phyloP scores from a whole-genome alignment of 2,797 vertebrate species.

The Girardinus metallicus region DNA sequence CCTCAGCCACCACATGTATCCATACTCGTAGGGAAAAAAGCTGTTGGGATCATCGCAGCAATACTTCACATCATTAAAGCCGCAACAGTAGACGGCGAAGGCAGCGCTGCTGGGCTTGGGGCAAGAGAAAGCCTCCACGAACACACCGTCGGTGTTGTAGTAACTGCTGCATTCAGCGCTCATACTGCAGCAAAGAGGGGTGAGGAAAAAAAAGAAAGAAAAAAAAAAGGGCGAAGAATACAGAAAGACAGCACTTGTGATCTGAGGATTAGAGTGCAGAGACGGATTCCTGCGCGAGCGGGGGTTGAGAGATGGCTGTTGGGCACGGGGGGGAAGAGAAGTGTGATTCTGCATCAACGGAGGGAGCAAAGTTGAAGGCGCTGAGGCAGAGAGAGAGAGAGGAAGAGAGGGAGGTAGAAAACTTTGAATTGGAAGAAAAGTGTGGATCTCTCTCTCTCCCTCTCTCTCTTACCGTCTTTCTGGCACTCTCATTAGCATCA shows the following conservation, averaged over 20 bases:
- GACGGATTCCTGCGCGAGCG: background rate
- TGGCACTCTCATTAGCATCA: background rate
- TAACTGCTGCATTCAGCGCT: constrained; percentile 88
- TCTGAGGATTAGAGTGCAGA: background rate
- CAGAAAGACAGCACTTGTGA: background rate
- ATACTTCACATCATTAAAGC: constrained; percentile 93
- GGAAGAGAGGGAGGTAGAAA: background rate
- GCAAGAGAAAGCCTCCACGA: constrained; percentile 87
- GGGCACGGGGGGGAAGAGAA: background rate
- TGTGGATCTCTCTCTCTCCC: background rate
- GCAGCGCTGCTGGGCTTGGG: constrained; percentile 83
- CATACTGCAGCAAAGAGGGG: constrained; percentile 74
- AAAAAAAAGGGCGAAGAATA: background rate
- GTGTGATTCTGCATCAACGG: constrained; percentile 12
- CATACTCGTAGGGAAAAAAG: constrained; percentile 92
- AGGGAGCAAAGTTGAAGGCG: background rate
- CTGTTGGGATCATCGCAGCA: constrained; percentile 94
- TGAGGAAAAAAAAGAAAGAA: rapidly evolving
- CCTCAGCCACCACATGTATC: constrained; percentile 98
- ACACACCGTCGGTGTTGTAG: constrained; percentile 81
- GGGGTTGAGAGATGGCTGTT: background rate
- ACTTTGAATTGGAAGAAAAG: constrained; percentile 32
- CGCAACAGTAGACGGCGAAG: constrained; percentile 88
- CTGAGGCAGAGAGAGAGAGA: background rate
- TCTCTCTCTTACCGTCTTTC: background rate